These are phyloP conservation scores for Opisthograptis luteolata DNA, from an alignment of 2,888 invertebrate species.

Conservation along the genomic window DNA sequence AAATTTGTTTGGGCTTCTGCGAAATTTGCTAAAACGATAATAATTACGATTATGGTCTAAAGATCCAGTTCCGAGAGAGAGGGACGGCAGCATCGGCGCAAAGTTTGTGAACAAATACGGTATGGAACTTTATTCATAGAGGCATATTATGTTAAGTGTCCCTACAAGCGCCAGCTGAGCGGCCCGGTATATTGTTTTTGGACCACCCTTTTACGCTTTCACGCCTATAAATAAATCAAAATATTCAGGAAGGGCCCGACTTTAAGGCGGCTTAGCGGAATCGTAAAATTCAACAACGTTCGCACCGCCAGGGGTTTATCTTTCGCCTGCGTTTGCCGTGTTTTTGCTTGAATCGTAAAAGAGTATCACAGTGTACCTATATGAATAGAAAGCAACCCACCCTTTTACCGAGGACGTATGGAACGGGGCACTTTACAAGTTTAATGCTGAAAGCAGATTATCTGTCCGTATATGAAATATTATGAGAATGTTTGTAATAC, in stretches of 20 bases:
- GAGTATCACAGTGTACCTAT: conserved; percentile 68
- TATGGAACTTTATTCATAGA: conserved; percentile 53
- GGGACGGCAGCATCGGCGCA: conserved; percentile 33
- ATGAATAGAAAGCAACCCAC: conserved; percentile 78
- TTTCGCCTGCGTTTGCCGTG: conserved; percentile 73
- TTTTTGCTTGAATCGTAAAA: conserved; percentile 81
- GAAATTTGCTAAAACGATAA: conserved; percentile 51
- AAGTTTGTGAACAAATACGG: conserved; percentile 43
- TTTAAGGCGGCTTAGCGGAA: conserved; percentile 83
- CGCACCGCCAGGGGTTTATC: conserved; percentile 77
- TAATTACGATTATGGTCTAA: conserved; percentile 46
- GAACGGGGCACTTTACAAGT: conserved; percentile 70
- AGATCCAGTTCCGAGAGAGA: conserved; percentile 21
- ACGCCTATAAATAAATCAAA: conserved; percentile 84
- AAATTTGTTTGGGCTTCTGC: conserved; percentile 66
- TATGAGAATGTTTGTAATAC: conserved; percentile 32
- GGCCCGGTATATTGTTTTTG: conserved; percentile 78
- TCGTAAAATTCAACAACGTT: conserved; percentile 84
- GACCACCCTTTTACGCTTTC: conserved; percentile 80
- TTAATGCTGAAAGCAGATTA: conserved; percentile 73
- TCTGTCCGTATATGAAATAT: conserved; percentile 50
- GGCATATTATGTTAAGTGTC: conserved; percentile 68
- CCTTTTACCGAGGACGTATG: conserved; percentile 75
- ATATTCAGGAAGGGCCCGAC: conserved; percentile 83
- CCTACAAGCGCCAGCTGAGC: conserved; percentile 61